Base-by-base conservation (phyloP, 2,888 invertebrate species). In the Drosophila histrio region DNA sequence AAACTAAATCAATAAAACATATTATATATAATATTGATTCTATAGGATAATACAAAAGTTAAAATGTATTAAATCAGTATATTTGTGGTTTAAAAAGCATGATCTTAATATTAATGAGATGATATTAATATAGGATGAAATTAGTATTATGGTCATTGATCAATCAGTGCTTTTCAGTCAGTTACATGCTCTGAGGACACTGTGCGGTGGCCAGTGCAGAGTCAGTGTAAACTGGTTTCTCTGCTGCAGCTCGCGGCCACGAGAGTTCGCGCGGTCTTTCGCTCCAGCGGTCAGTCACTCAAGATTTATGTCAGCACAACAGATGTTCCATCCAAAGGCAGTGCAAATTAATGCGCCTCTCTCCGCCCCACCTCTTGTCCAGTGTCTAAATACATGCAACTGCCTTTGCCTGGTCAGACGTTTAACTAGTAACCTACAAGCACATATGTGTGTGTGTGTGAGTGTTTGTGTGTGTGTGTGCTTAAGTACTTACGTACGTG, bases 221-320 rank as follows among this genome's bases (percentile, higher is more conserved):
- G 50, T 50, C 72, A 19, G 57, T 32, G 30, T 21, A 65, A 73
- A 67, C 73, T 56, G 68, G 73, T 73, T 62, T 52, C 43, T 43
- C 61, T 52, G 61, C 50, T 60, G 72, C 64, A 60, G 80, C 68
- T 74, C 64, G 83, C 69, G 79, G 72, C 66, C 59, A 67, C 64
- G 68, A 43, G 59, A 78, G 75, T 64, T 76, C 63, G 83, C 77
- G 86, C 89, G 88, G 87, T 88, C 84, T 89, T 88, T 63, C 69
- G 87, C 87, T 88, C 73, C 88, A 87, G 67, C 89, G 88, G 84
- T 85, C 84, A 85, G 88, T 85, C 84, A 89, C 84, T 89, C 85
- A 80, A 88, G 89, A 86, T 86, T 89, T 86, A 86, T 86, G 89
- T 86, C 89, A 89, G 87, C 65, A 64, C 84, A 86, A 86, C 86